Conservation (phyloP, 2,888 invertebrate species). For the Girardia tigrina region DNA sequence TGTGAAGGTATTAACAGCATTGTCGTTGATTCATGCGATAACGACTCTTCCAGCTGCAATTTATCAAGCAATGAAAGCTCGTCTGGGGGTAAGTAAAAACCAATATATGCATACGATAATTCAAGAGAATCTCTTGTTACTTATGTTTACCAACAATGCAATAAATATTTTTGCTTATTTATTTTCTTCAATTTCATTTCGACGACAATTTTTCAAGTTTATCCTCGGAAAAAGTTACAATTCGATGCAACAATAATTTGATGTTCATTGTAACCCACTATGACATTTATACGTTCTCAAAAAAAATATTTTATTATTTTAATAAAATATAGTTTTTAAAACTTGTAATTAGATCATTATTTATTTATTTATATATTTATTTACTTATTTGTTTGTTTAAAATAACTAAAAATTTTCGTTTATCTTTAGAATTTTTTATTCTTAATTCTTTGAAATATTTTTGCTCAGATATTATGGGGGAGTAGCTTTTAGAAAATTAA, state of each 20-base stretch:
- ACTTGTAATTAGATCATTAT: no score
- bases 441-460: no score
- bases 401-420: no score
- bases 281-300: no score
- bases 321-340: no score
- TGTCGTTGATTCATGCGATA: conserved; percentile 36
- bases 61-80: conserved; percentile 27
- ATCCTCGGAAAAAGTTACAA: neutral
- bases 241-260: neutral
- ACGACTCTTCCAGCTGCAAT: conserved; percentile 35
- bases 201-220: conserved; percentile 19
- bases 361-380: no score
- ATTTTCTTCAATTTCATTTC: conserved; percentile 34
- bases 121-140: conserved; percentile 14
- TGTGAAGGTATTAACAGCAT: conserved; percentile 34
- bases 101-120: conserved; percentile 5
- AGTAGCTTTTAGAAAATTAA: no score
- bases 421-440: no score
- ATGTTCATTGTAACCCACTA: neutral
- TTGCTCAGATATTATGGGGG: no score
- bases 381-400: no score
- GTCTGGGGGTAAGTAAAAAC: conserved; percentile 1
- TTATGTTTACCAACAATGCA: conserved; percentile 37
- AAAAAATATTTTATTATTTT: no score
- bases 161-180: conserved; percentile 37